These are phyloP conservation scores for Emmelina monodactyla DNA, from an alignment of 2,888 invertebrate genomes.

Conservation along the genomic window DNA sequence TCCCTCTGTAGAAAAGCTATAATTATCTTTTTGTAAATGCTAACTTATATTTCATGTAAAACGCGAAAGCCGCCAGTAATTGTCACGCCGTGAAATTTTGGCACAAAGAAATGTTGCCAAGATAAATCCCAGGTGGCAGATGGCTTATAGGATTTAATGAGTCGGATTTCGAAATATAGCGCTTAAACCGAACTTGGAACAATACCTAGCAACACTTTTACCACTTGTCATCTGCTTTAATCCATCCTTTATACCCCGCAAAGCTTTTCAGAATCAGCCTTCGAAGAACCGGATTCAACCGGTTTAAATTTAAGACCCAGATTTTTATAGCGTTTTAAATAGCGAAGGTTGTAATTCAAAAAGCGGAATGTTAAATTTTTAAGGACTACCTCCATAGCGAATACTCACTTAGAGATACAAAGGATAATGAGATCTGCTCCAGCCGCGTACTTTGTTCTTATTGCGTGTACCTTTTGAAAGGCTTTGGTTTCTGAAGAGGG, in stretches of 20 bases:
- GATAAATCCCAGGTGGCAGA: constrained; percentile 25
- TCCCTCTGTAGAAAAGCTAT: too few species aligned
- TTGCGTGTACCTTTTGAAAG: too few species aligned
- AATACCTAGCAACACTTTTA: constrained; percentile 25
- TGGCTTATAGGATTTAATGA: constrained; percentile 25
- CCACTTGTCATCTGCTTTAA: constrained; percentile 35
- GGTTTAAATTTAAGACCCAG: constrained; percentile 17
- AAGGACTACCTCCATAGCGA: too few species aligned
- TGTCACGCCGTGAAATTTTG: too few species aligned
- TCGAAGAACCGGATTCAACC: constrained; percentile 20
- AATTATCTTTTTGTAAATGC: too few species aligned
- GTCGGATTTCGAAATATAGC: constrained; percentile 20
- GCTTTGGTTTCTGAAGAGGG: too few species aligned
- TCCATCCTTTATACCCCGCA: constrained; percentile 24
- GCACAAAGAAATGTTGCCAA: constrained; percentile 15
- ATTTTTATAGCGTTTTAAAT: not conserved
- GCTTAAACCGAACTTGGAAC: constrained; percentile 24
- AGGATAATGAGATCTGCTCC: not conserved
- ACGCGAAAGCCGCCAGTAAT: too few species aligned
- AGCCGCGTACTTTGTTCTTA: not conserved
- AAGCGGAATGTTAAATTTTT: too few species aligned
- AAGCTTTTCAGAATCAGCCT: constrained; percentile 22
- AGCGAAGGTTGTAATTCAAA: not conserved
- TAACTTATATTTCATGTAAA: too few species aligned
- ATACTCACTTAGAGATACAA: not conserved